Conservation (phyloP, 2,797 vertebrate genomes). For the Arrhamphus sclerolepis region DNA sequence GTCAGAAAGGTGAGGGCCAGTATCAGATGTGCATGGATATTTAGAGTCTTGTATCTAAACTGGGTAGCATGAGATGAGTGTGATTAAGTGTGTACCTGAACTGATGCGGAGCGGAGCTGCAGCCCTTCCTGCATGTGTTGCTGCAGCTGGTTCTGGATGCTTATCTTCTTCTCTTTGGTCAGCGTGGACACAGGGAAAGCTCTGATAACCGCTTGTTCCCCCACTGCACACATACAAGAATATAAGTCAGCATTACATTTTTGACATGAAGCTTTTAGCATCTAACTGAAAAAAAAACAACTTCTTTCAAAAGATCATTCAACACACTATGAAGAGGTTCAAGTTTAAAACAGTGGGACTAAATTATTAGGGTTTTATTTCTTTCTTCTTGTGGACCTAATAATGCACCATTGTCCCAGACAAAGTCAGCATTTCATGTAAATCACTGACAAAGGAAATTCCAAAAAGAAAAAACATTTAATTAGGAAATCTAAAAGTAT, state of each 20-base stretch:
- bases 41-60: no score
- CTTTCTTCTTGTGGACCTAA: no score
- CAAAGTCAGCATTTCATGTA: no score
- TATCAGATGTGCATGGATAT: no score
- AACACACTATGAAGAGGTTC: neutral
- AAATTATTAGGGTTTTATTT: no score
- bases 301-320: neutral
- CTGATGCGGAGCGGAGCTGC: conserved; percentile 93
- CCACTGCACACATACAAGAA: conserved; percentile 80
- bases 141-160: conserved; percentile 94
- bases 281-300: neutral
- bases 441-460: no score
- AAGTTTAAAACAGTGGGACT: no score
- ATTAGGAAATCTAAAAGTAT: no score
- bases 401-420: no score
- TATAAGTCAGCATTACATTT: conserved; percentile 7
- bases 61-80: no score
- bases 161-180: conserved; percentile 98
- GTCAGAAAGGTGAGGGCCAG: no score
- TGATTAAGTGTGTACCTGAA: conserved; percentile 84
- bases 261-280: neutral
- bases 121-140: conserved; percentile 97
- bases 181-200: conserved; percentile 94
- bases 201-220: conserved; percentile 93
- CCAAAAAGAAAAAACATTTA: no score